These are phyloP conservation scores for Spodoptera picta DNA, from an alignment of 2,888 invertebrate species.

Conservation along the genomic window DNA sequence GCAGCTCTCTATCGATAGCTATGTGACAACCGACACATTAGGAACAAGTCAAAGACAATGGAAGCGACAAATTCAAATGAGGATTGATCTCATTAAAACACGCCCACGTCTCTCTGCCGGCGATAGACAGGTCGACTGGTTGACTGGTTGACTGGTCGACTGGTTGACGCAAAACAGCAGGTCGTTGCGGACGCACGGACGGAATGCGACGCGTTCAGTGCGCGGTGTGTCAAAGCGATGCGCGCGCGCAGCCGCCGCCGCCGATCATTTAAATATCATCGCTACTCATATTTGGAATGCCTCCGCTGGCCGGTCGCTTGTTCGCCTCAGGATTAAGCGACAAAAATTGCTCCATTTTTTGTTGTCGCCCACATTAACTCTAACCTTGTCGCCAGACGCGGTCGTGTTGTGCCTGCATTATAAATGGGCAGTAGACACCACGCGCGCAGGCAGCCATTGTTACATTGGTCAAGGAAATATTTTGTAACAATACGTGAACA, in stretches of 20 bases:
- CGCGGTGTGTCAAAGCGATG: constrained; percentile 59
- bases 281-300: constrained; percentile 66
- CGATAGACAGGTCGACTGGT: constrained; percentile 8
- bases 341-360: constrained; percentile 72
- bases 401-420: constrained; percentile 3
- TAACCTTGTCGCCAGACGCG: constrained; percentile 51
- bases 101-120: not conserved
- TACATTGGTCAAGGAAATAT: no score
- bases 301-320: constrained; percentile 43
- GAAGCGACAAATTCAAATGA: constrained; percentile 23
- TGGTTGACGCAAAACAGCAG: constrained; percentile 35
- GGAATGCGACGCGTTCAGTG: constrained; percentile 52
- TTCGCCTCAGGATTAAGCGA: constrained; percentile 66
- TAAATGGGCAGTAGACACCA: no score
- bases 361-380: constrained; percentile 41
- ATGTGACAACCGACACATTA: not conserved
- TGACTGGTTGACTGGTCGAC: constrained; percentile 39
- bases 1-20: no score
- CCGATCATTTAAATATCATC: constrained; percentile 74
- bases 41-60: constrained; percentile 9
- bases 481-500: no score
- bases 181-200: constrained; percentile 30
- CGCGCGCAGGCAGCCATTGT: no score
- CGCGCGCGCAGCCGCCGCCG: constrained; percentile 54
- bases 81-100: constrained; percentile 30